Percentiles rank a stretch among this genome's conserved stretches.
Conservation (phyloP, 1,140 invertebrate genomes). For the Ridgeia piscesae region DNA sequence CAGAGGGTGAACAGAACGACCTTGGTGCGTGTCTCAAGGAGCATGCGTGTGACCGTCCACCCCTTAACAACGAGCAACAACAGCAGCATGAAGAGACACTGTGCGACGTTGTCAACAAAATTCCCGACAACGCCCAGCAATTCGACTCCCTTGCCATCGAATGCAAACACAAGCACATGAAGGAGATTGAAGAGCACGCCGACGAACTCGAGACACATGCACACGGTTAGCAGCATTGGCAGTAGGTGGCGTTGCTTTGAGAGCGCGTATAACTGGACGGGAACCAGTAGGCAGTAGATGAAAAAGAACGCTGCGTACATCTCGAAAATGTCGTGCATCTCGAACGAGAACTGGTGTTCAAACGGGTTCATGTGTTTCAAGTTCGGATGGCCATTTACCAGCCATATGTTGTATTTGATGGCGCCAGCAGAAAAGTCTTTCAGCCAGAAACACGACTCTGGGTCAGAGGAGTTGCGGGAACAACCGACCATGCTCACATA, state of each 20-base stretch:
- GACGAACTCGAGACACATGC: constrained; percentile 80
- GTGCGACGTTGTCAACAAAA: constrained; percentile 85
- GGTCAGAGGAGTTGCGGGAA: constrained; percentile 68
- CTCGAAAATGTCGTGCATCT: constrained; percentile 83
- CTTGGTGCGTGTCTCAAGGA: constrained; percentile 77
- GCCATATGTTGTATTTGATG: constrained; percentile 86
- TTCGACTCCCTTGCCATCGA: constrained; percentile 82
- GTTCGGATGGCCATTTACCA: constrained; percentile 93
- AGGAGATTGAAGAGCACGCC: constrained; percentile 82
- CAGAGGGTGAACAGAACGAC: constrained; percentile 83
- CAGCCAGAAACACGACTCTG: constrained; percentile 37
- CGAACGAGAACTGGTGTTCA: constrained; percentile 95
- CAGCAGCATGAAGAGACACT: constrained; percentile 93
- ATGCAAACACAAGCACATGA: constrained; percentile 86
- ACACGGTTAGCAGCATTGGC: constrained; percentile 86
- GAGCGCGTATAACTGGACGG: constrained; percentile 87
- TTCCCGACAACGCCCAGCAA: constrained; percentile 82
- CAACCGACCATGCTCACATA: constrained; percentile 93
- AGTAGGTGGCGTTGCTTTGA: constrained; percentile 84
- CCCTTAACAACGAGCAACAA: constrained; percentile 91
- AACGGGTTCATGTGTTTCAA: constrained; percentile 69
- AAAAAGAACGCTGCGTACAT: constrained; percentile 87
- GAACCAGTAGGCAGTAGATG: constrained; percentile 78
- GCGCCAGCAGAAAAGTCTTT: constrained; percentile 44
- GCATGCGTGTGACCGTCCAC: constrained; percentile 90